Base-by-base conservation (phyloP, 2,797 vertebrate genomes). In the Myotis daubentonii region DNA sequence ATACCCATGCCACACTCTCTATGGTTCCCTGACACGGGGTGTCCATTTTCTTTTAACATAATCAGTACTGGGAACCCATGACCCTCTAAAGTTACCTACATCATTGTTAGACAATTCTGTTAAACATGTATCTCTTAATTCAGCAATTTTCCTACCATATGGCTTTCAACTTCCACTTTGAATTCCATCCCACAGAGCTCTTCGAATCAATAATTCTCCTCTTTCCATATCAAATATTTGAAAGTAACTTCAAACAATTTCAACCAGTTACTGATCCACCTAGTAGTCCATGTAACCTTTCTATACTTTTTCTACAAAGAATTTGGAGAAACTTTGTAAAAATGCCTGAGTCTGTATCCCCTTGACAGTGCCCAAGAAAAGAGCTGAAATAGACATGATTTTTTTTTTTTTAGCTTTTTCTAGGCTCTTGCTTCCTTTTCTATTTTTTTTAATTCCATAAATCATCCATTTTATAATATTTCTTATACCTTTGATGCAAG, bases 171-270 rank as follows among this genome's bases (percentile, higher is more conserved):
- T 89, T 81, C 53, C 6, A 44, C 51, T 86, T 92, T 92, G 38
- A 93, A 91, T 75, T 85, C 44, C 8, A 72, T 38, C 17, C 38
- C 28, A 60, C n/a, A 80, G 55, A 88, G 33, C 16, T 74, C 49
- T 94, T 78, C 28, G 84, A 53, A 84, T 84, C 41, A 95, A n/a
- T 72, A 79, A 28, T 13, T 89, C 9, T 30, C 33, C 5, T 23
- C 91, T 71, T 82, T 81, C 41, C 10, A 38, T 55, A 80, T 44
- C 20, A 89, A 68, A 80, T 53, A 91, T 74, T 91, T 83, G 55
- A 91, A 75, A 81, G 44, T 17, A 87, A 71, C 89, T 95, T 93
- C n/a, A 88, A 94, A 62, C 30, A 30, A 72, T 65, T 81, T 90
- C 51, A 88, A 30, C 38, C 1, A 91, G 33, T 36, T 82, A 84